These are phyloP conservation scores for Tor tambroides DNA, from an alignment of 2,113 vertebrate species.

Conservation along the genomic window DNA sequence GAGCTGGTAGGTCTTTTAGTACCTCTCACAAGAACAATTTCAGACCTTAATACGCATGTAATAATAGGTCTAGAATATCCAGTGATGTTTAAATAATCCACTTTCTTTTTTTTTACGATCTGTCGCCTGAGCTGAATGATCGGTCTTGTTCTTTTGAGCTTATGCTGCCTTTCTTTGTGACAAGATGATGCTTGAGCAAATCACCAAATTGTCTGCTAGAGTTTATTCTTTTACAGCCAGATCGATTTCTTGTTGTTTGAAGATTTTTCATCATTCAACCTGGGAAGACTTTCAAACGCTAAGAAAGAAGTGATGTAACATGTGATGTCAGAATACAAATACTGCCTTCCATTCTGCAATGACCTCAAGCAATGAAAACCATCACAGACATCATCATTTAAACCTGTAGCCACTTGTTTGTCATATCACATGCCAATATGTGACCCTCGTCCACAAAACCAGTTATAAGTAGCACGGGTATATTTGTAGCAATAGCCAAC, in stretches of 20 bases:
- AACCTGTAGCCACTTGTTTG: neutral
- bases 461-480: no score
- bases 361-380: neutral
- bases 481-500: no score
- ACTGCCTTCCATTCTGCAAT: neutral
- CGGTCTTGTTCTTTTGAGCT: conserved; percentile 1
- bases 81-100: neutral
- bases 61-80: neutral
- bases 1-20: neutral
- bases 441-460: no score
- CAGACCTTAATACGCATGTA: neutral
- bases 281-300: neutral
- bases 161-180: neutral
- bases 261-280: conserved; percentile 1
- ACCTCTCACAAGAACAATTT: neutral
- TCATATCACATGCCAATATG: neutral
- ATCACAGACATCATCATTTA: neutral
- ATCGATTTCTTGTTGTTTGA: conserved; percentile 4
- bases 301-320: conserved; percentile 1
- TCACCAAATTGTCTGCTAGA: neutral
- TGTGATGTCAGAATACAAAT: neutral
- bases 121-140: neutral
- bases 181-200: neutral
- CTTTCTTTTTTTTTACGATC: neutral
- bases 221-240: neutral